A percentile compares a stretch with the other conserved stretches of the same genome.
These are phyloP conservation scores for Vicugna pacos DNA, from an alignment of 2,113 vertebrate species.

Conservation along the genomic window DNA sequence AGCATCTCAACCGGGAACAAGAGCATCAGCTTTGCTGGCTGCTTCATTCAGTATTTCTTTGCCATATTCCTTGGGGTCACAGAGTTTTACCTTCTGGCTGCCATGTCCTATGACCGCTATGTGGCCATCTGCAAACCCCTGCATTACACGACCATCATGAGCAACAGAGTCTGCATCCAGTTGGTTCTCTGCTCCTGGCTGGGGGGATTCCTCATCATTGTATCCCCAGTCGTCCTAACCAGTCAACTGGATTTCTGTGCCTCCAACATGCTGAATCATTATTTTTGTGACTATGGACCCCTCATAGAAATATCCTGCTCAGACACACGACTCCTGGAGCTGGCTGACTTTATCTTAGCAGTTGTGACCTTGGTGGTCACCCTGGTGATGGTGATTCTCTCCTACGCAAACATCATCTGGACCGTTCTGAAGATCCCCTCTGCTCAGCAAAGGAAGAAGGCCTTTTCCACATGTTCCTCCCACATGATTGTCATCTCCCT, in stretches of 20 bases:
- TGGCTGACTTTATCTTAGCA: constrained; percentile 47
- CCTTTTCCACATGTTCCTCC: background rate
- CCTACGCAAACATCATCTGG: constrained; percentile 29
- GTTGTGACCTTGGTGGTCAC: background rate
- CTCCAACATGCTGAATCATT: constrained; percentile 56
- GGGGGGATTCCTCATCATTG: constrained; percentile 43
- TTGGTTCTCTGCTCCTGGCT: constrained; percentile 69
- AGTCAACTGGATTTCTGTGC: constrained; percentile 70
- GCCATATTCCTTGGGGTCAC: constrained; percentile 63
- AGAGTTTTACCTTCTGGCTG: constrained; percentile 74
- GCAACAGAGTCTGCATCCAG: constrained; percentile 43
- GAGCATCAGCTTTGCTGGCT: constrained; percentile 61
- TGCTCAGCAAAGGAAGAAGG: constrained; percentile 40
- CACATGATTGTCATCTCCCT: too few relatives aligned
- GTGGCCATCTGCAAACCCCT: constrained; percentile 79
- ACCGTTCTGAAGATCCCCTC: constrained; percentile 37
- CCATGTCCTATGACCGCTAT: constrained; percentile 82
- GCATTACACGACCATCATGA: constrained; percentile 76
- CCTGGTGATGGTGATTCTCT: constrained; percentile 49
- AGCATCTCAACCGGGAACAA: constrained; percentile 60
- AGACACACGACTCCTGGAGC: constrained; percentile 46
- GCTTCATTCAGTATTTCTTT: constrained; percentile 74
- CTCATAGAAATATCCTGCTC: constrained; percentile 63
- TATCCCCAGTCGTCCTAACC: constrained; percentile 52
- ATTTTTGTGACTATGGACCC: constrained; percentile 53